These are phyloP conservation scores for Paelopatides confundens DNA, from an alignment of 53 echinoderm and acorn worm species.

Conservation along the genomic window DNA sequence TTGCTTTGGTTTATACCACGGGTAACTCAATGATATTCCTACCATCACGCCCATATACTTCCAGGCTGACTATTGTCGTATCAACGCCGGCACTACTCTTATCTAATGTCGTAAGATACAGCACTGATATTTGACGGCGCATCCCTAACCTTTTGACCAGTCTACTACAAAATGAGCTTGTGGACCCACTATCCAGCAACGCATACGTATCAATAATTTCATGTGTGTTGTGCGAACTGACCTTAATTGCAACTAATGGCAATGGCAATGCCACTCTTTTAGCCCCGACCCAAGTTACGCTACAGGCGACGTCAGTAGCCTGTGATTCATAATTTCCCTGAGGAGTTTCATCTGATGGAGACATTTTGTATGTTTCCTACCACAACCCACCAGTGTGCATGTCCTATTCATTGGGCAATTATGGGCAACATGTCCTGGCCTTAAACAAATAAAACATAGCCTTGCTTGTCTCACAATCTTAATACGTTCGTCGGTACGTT, in stretches of 20 bases:
- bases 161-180: too few relatives aligned
- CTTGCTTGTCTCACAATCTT: background rate
- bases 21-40: constrained; percentile 17
- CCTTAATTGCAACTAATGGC: constrained; percentile 59
- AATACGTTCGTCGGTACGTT: constrained; percentile 24
- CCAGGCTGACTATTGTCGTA: too few relatives aligned
- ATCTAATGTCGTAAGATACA: constrained; percentile 50
- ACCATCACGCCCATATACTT: background rate
- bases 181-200: too few relatives aligned
- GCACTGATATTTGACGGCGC: background rate
- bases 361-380: constrained; percentile 64
- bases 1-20: constrained; percentile 3
- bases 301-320: constrained; percentile 15
- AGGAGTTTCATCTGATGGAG: constrained; percentile 14
- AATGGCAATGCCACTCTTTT: constrained; percentile 59
- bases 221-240: background rate
- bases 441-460: constrained; percentile 54
- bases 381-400: constrained; percentile 54
- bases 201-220: constrained; percentile 38
- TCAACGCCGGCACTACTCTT: too few relatives aligned
- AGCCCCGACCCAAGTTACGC: constrained; percentile 64
- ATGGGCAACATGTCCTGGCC: constrained; percentile 35
- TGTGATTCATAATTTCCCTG: background rate
- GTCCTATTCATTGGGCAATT: constrained; percentile 49
- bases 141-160: background rate